Conservation (phyloP, 1,140 invertebrate species). For the Temnothorax nylanderi region DNA sequence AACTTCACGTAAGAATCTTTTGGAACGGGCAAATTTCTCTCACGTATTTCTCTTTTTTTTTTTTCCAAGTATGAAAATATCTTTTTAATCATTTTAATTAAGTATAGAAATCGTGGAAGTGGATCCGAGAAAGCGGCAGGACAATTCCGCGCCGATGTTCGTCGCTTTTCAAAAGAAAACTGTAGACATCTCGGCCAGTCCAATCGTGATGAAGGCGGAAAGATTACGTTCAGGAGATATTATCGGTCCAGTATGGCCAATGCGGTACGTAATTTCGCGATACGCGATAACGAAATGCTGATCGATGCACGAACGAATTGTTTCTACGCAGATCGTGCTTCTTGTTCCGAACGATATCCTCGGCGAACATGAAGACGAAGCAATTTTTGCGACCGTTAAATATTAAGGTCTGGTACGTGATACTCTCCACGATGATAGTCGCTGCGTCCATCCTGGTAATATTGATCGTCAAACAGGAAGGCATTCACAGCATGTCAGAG, state of each 20-base stretch:
- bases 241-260: conserved; percentile 68
- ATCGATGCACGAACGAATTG: neutral
- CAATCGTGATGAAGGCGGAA: conserved; percentile 59
- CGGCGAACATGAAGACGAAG: conserved; percentile 45
- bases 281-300: neutral
- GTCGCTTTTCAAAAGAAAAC: conserved; percentile 59
- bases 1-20: conserved; percentile 72
- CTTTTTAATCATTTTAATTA: neutral
- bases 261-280: conserved; percentile 55
- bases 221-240: conserved; percentile 62
- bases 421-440: conserved; percentile 30
- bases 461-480: conserved; percentile 49
- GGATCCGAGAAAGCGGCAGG: conserved; percentile 53
- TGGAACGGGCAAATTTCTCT: neutral
- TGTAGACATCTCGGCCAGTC: conserved; percentile 65
- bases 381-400: conserved; percentile 70
- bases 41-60: no score
- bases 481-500: neutral
- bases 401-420: conserved; percentile 62
- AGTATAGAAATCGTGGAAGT: conserved; percentile 64
- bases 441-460: conserved; percentile 40
- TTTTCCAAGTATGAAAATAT: neutral
- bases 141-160: conserved; percentile 66
- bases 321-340: conserved; percentile 61
- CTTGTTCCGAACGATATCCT: conserved; percentile 71